Conservation (phyloP, 1,140 invertebrate species). For the Drosophila sp. region DNA sequence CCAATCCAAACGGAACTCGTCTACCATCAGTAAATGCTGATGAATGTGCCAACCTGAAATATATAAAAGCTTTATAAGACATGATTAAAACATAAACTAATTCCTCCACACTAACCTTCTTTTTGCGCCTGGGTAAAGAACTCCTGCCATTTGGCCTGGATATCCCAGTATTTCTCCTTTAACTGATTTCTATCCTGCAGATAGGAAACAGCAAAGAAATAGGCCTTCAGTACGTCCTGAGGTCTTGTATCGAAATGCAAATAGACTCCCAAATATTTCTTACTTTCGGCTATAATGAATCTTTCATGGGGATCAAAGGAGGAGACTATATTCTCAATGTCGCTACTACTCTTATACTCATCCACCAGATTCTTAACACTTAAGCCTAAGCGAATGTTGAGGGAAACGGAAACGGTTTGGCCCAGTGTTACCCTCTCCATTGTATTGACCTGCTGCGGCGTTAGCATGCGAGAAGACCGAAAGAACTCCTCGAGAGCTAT, state of each 20-base stretch:
- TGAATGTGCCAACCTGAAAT: slow-evolving; percentile 84
- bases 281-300: slow-evolving; percentile 82
- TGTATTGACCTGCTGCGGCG: slow-evolving; percentile 85
- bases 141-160: slow-evolving; percentile 83
- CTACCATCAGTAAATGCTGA: slow-evolving; percentile 84
- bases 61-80: slow-evolving; percentile 18
- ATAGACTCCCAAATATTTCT: slow-evolving; percentile 77
- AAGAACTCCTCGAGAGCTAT: slow-evolving; percentile 87
- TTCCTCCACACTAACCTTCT: slow-evolving; percentile 53
- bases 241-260: slow-evolving; percentile 78
- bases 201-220: slow-evolving; percentile 82
- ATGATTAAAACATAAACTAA: neutral
- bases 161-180: slow-evolving; percentile 83
- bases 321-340: slow-evolving; percentile 75
- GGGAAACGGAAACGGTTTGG: slow-evolving; percentile 81
- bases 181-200: slow-evolving; percentile 81
- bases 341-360: slow-evolving; percentile 65
- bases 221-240: slow-evolving; percentile 81
- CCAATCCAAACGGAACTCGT: slow-evolving; percentile 84
- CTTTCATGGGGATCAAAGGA: slow-evolving; percentile 84
- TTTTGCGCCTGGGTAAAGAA: slow-evolving; percentile 77
- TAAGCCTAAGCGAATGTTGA: slow-evolving; percentile 77
- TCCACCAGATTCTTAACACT: slow-evolving; percentile 70
- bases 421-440: slow-evolving; percentile 86
- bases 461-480: slow-evolving; percentile 83